A percentile compares a stretch with the other conserved stretches of the same genome.
phyloP scores from a whole-genome alignment of 2,888 invertebrate genomes.

The Neuroscelio doddi region DNA sequence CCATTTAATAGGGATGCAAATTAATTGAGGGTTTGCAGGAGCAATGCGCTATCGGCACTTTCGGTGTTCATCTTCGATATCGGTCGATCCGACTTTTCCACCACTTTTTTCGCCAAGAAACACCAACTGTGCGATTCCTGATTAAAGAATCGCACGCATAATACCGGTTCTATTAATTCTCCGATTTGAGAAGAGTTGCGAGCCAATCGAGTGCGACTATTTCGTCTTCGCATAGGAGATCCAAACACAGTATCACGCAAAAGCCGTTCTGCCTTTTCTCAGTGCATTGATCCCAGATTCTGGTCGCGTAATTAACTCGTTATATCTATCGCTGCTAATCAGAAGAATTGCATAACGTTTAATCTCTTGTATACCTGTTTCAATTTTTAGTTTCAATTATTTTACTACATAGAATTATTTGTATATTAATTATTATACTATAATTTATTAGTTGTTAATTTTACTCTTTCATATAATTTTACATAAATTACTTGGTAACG shows the following conservation, averaged over 20 bases:
- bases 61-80: conserved; percentile 32
- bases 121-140: conserved; percentile 18
- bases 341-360: conserved; percentile 17
- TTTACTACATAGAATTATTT: not conserved
- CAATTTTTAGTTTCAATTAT: not conserved
- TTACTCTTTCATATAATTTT: too few relatives aligned
- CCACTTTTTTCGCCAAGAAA: conserved; percentile 5
- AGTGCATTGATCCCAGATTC: conserved; percentile 58
- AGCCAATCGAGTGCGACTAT: conserved; percentile 20
- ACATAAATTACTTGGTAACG: too few relatives aligned
- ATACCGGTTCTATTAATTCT: conserved; percentile 41
- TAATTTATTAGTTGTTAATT: too few relatives aligned
- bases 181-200: conserved; percentile 28
- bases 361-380: conserved; percentile 4
- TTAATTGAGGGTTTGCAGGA: conserved; percentile 34
- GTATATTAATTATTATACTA: not conserved
- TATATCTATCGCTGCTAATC: conserved; percentile 49
- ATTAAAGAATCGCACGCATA: conserved; percentile 30
- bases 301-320: conserved; percentile 61
- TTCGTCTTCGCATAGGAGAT: conserved; percentile 13
- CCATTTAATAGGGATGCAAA: conserved; percentile 45
- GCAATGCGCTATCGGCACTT: conserved; percentile 8
- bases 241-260: conserved; percentile 17
- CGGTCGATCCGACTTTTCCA: conserved; percentile 25
- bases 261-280: conserved; percentile 26